Evolutionary conservation across 1,140 invertebrate genomes (phyloP).

Genomic region (Rhopalosiphum maidis): DNA sequence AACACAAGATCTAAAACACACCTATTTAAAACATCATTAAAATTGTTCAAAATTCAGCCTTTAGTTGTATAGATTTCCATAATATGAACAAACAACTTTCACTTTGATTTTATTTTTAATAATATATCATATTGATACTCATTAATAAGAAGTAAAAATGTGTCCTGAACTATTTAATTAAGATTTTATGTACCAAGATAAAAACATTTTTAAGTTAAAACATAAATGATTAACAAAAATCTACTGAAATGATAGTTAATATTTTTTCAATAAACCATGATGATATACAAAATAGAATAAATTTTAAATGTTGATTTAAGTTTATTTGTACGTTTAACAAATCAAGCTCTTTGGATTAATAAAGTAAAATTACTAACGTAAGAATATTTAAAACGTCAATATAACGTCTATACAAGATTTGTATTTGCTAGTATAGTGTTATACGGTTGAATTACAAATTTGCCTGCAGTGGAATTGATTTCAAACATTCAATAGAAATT

Average conservation of each 20-base stretch:
- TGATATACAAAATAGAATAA: background rate
- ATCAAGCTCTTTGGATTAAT: background rate
- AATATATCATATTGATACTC: background rate
- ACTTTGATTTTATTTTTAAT: background rate
- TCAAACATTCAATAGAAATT: background rate
- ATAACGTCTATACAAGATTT: background rate
- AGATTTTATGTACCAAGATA: background rate
- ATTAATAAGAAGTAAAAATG: background rate
- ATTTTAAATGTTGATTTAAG: background rate
- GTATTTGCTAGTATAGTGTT: background rate
- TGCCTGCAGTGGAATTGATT: background rate
- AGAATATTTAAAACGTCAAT: background rate
- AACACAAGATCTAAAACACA: background rate
- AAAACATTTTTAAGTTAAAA: background rate
- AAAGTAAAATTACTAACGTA: background rate
- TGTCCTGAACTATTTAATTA: background rate
- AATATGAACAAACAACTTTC: background rate
- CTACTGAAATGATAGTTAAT: background rate
- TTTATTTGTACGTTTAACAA: background rate
- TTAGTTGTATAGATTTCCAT: background rate
- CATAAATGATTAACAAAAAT: background rate
- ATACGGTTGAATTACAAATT: conserved; percentile 4
- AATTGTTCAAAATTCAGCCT: background rate
- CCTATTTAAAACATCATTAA: background rate
- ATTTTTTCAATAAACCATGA: background rate